Evolutionary conservation across 2,113 vertebrate species (phyloP), one percentile per base, ranked within the genome.

Genomic region (Protomyctophum bolini): DNA sequence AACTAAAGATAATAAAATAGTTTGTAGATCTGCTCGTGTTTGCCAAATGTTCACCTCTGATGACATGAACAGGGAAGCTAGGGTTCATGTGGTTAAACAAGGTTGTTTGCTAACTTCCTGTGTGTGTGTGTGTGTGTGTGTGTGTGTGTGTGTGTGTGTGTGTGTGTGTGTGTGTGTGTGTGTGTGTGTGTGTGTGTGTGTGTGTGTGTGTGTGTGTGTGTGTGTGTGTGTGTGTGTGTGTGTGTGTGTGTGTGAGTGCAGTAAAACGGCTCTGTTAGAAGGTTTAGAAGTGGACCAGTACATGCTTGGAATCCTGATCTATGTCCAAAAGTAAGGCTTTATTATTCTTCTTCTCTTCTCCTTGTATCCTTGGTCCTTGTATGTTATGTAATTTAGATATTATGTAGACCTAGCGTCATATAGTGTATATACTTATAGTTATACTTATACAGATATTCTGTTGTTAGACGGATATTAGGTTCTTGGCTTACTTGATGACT

Each of bases 221-320:
- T 9, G 50, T 52, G 50, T 52, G 51, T 52, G 51, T 52, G 51
- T 58, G 58, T 29, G 58, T 33, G 62, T 21, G n/a, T 70, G 51
- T 68, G 46, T 61, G 58, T 70, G 14, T 55, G 15, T 68, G 45
- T 83, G 61, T 80, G 56, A 65, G 2, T 15, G 11, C 89, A 98
- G 97, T 93, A 97, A 97, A 85, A 96, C 96, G 0, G 97, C 97
- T 1, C 81, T 98, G 75, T 83, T 98, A 85, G 96, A 98, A 61
- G 97, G 97, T 6, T 90, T 98, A 78, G 96, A 98, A 76, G 96
- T 98, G 77, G 97, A 98, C 80, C 97, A 98, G 89, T 98, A 98
- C 88, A 97, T 98, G 95, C 80, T 98, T 82, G 97, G 96, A 28
- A 96, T 97, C 75, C 93, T 98, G 66, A 94, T 96, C 83, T 96